Evolutionary conservation across 2,888 invertebrate species (phyloP), one percentile per base, ranked within the genome.

Genomic region (Ochropleura plecta): DNA sequence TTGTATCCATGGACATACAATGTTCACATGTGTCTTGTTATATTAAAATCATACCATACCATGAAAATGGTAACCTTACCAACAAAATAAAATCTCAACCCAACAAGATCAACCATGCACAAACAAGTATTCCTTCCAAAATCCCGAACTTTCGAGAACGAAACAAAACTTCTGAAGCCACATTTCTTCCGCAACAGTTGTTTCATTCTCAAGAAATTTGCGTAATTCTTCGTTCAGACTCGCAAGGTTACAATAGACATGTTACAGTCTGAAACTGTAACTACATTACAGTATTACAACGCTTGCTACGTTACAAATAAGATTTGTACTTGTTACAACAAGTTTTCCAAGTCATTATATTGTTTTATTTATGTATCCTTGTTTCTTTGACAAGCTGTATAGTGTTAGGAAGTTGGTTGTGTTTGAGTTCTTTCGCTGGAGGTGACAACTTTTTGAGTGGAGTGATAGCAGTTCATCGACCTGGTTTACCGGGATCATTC

Each of bases 301-400:
- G 64, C 84, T 80, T 63, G 64, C 76, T 76, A 86, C 53, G 76
- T 86, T 82, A 82, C 86, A 86, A 86, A 86, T 78, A 86, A 80
- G 73, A 82, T 86, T 82, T 80, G 83, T 76, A 70, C 76, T 84
- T 73, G 82, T 86, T 72, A 76, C 79, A 74, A 71, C 64, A 83
- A 85, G 76, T 85, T 86, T 73, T 69, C 57, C 14, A 82, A 79
- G 66, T 76, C 63, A 76, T 86, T 84, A 74, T 68, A 79, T 72
- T 82, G 80, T 86, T 84, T 82, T 86, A 80, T 80, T 82, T 78
- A 73, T 75, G 70, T 55, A 62, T 70, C 76, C 80, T 72, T 71
- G 76, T 81, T 72, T 67, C 73, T 71, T 78, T 78, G 73, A 68
- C 60, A 83, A 83, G 69, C 77, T 64, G 55, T 66, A 64, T 82